Percentiles rank a stretch among this genome's conserved stretches.
Evolutionary conservation across 2,888 invertebrate genomes (phyloP).

Genomic region (Tubulanus polymorphus): DNA sequence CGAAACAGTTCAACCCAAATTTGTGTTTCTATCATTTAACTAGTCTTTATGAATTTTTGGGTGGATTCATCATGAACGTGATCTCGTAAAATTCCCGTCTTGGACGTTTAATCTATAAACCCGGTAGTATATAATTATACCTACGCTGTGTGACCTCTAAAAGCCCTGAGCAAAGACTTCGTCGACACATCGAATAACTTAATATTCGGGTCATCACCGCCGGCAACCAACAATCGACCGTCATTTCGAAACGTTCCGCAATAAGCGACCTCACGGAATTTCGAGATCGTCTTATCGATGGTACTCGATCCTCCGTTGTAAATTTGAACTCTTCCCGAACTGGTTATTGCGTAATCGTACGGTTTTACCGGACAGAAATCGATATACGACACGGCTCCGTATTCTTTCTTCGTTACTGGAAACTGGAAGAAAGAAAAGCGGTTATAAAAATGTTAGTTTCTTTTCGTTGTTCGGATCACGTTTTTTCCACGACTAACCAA

Average conservation of each 20-base stretch:
- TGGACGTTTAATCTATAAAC: no score
- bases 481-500: no score
- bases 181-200: conserved; percentile 84
- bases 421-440: conserved; percentile 58
- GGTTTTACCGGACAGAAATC: conserved; percentile 87
- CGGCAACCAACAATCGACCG: conserved; percentile 63
- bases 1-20: no score
- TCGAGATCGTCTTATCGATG: conserved; percentile 39
- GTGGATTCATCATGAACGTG: no score
- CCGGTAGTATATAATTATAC: no score
- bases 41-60: no score
- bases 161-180: conserved; percentile 76
- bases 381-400: conserved; percentile 84
- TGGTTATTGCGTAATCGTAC: conserved; percentile 86
- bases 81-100: no score
- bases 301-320: conserved; percentile 39
- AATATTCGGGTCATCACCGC: conserved; percentile 82
- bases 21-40: no score
- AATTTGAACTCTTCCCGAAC: conserved; percentile 69
- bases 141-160: conserved; percentile 59
- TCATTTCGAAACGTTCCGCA: conserved; percentile 53
- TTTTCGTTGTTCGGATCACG: no score
- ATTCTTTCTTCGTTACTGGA: conserved; percentile 85
- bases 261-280: conserved; percentile 51
- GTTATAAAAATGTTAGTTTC: no score